Base-by-base conservation (phyloP, 2,888 invertebrate species). In the Philaethria dido region DNA sequence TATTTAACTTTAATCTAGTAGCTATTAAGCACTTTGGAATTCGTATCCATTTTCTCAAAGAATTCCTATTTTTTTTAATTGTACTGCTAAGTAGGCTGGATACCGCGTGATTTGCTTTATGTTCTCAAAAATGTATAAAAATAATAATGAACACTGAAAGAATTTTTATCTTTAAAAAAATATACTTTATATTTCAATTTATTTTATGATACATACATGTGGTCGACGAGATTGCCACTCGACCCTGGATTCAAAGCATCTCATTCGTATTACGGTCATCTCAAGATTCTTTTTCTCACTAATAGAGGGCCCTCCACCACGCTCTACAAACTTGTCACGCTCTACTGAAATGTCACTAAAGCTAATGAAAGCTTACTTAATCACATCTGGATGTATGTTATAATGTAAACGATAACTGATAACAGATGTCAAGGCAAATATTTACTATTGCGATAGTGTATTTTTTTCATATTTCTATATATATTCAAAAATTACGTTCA, bases 401-500 rank as follows among this genome's bases (percentile, higher is more conserved):
- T 47, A 16, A 42, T 29, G 11, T 47, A 33, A 33, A 47, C 20
- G 60, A 44, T 57, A 57, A 60, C 29, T 14, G 60, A 60, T 60
- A 60, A 60, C 18, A 45, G 33, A 29, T 60, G 45, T 45, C 44
- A 45, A 45, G 60, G 45, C 29, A 60, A 60, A 60, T 60, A 44
- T 60, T 60, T 25, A 33, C 22, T 61, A 18, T 59, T 57, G 20
- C 39, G 39, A 44, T 33, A 18, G 14, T n/a, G 59, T 39, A 29
- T 42, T 47, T 22, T 52, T 52, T 29, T 44, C 39, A 22, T 16
- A 66, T 59, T 63, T 16, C 29, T 36, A 45, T 11, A 52, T 33
- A 39, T 45, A 25, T 33, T 3, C 61, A 39, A 57, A 69, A 65
- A 68, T 42, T 48, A 61, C 36, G 50, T 67, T 54, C 62, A 64